Base-by-base conservation (phyloP, 2,797 vertebrate species). In the Bufotes viridis region DNA sequence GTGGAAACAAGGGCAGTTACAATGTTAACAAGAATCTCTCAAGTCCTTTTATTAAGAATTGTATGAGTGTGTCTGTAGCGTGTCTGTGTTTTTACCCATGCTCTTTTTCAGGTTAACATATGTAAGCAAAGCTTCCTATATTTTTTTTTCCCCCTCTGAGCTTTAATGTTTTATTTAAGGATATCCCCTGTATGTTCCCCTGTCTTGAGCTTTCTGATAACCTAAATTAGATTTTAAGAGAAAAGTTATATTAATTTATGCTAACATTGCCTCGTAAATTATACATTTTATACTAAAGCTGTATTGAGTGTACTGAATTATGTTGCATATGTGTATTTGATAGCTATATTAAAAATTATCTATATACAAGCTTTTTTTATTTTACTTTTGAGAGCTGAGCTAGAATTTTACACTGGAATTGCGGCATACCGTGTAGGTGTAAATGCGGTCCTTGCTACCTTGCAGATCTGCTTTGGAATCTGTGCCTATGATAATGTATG, bases 221-320 rank as follows among this genome's bases (percentile, higher is more conserved):
- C 95, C 94, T 96, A 96, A 87, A 95, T 95, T 96, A 96, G 95
- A 95, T 94, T 95, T 94, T 93, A 96, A 95, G 93, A 96, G 61
- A 95, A 95, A 96, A 95, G 93, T 94, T 96, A 96, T 96, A 96
- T 96, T 96, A 96, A 96, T 96, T 96, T 96, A 96, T 96, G 94
- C 94, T 96, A 96, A 96, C 95, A 95, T 95, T 95, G 95, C 95
- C 95, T 96, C 95, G 95, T 96, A 96, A 96, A 96, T 96, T 96
- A 96, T 96, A 96, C 95, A 94, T 96, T 96, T 96, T 96, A 95
- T 96, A 96, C 95, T 96, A 95, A 95, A 96, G 94, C 93, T 95
- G 95, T 96, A 95, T 95, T 95, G 93, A 95, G 94, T 95, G 94
- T 95, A 96, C 95, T 95, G 94, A 95, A 95, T 95, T 96, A 95